Conservation (phyloP, 2,113 vertebrate species). For the Catharus minimus region DNA sequence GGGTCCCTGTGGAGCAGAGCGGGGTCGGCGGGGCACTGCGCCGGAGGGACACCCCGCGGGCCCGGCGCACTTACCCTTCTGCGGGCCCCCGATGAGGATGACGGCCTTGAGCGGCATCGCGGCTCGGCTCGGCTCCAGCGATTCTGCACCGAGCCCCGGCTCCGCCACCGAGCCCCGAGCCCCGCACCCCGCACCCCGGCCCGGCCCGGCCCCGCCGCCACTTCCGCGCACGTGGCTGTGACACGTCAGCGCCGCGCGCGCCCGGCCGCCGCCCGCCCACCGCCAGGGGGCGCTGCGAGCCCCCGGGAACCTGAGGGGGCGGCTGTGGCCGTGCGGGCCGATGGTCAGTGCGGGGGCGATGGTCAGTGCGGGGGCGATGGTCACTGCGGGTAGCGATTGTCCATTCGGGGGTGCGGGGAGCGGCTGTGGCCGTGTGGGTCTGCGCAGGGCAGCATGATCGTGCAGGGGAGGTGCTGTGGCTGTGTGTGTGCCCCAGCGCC, state of each 20-base stretch:
- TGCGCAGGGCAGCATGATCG: neutral
- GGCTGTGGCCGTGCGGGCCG: too few relatives aligned
- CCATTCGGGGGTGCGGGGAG: too few relatives aligned
- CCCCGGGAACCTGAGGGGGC: too few relatives aligned
- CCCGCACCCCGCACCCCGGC: too few relatives aligned
- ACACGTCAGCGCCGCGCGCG: neutral
- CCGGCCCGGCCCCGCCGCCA: neutral
- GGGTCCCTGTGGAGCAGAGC: constrained; percentile 76
- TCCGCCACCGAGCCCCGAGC: fast-evolving
- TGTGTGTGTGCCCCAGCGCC: too few relatives aligned
- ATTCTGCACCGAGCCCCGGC: neutral
- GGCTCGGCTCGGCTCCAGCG: neutral
- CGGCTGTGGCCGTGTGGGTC: neutral
- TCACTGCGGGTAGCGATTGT: too few relatives aligned
- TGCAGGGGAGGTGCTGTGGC: neutral
- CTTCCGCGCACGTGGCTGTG: neutral
- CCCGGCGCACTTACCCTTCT: constrained; percentile 85
- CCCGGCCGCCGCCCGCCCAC: neutral
- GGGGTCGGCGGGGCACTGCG: neutral
- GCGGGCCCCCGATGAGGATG: constrained; percentile 93
- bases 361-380: too few relatives aligned
- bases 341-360: too few relatives aligned
- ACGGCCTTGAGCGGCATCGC: constrained; percentile 89
- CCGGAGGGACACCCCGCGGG: constrained; percentile 58
- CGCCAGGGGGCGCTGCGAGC: neutral